Percentiles rank a stretch among this genome's conserved stretches.
Evolutionary conservation across 2,888 invertebrate genomes (phyloP).

Genomic region (Byasa hedistus): DNA sequence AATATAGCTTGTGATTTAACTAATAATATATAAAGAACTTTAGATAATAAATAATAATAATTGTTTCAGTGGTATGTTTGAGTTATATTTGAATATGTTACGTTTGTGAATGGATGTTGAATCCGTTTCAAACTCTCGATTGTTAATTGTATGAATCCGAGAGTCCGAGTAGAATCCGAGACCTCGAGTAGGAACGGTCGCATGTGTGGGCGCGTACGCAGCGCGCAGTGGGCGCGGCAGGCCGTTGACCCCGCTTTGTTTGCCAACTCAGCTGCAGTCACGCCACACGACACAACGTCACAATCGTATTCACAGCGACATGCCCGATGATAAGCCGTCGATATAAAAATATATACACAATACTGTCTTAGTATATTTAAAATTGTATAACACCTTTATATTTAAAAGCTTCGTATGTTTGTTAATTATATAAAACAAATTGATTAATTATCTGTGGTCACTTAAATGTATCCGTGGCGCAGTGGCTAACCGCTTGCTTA

Average conservation of each 20-base stretch:
- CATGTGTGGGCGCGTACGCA: constrained; percentile 65
- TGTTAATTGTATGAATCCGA: constrained; percentile 8
- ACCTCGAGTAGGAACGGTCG: constrained; percentile 44
- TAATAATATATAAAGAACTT: no score
- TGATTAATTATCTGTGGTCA: no score
- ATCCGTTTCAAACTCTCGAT: constrained; percentile 11
- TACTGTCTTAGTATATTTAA: neutral
- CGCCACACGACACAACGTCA: constrained; percentile 53
- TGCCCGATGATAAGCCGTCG: constrained; percentile 13
- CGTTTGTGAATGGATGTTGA: constrained; percentile 23
- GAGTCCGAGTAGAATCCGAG: constrained; percentile 24
- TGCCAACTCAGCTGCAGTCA: constrained; percentile 76
- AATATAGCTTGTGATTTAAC: no score
- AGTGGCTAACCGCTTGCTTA: no score
- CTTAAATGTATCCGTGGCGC: no score
- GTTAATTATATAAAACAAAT: neutral
- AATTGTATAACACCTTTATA: neutral
- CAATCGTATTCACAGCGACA: constrained; percentile 62
- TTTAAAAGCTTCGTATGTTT: neutral
- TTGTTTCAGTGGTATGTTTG: no score
- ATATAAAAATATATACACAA: neutral
- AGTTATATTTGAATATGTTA: no score
- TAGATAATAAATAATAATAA: no score
- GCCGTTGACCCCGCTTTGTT: constrained; percentile 78
- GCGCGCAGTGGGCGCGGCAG: constrained; percentile 70